These are phyloP conservation scores for Cinclus mexicanus DNA, from an alignment of 2,113 vertebrate species.

Conservation along the genomic window DNA sequence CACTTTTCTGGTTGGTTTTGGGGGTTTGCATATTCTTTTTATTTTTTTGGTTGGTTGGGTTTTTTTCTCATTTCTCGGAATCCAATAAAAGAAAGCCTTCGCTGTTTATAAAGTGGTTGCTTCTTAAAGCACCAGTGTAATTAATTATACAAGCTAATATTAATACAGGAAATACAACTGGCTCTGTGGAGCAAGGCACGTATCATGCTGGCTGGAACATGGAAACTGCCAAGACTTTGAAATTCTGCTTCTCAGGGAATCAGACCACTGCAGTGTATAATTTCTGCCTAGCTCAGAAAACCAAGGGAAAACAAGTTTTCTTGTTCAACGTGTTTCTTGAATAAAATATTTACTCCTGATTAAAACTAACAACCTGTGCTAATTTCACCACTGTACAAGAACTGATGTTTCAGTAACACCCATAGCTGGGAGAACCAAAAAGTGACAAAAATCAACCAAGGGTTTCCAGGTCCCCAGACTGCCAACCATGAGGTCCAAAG, in stretches of 20 bases:
- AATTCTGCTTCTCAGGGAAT: not conserved
- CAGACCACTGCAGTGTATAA: not conserved
- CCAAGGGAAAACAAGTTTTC: not conserved
- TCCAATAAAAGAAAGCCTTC: not conserved
- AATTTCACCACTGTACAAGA: not conserved
- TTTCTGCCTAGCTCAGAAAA: not conserved
- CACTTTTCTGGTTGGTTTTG: not conserved
- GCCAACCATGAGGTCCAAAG: not conserved
- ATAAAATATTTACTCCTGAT: not conserved
- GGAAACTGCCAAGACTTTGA: not conserved
- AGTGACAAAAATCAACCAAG: not conserved
- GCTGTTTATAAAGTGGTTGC: not conserved
- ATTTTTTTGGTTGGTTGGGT: not conserved
- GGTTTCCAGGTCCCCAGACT: not conserved
- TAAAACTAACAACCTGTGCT: not conserved
- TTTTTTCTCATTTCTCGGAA: not conserved
- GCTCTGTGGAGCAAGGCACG: not conserved
- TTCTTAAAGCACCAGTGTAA: not conserved
- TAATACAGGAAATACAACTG: not conserved
- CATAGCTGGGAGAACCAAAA: not conserved
- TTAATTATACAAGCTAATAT: not conserved
- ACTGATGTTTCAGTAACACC: not conserved
- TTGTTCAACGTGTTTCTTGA: not conserved
- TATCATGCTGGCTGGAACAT: not conserved
- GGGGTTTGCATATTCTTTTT: too few species aligned